A percentile compares a stretch with the other conserved stretches of the same genome.
Evolutionary conservation across 2,113 vertebrate species (phyloP).

Genomic region (Micromys minutus): DNA sequence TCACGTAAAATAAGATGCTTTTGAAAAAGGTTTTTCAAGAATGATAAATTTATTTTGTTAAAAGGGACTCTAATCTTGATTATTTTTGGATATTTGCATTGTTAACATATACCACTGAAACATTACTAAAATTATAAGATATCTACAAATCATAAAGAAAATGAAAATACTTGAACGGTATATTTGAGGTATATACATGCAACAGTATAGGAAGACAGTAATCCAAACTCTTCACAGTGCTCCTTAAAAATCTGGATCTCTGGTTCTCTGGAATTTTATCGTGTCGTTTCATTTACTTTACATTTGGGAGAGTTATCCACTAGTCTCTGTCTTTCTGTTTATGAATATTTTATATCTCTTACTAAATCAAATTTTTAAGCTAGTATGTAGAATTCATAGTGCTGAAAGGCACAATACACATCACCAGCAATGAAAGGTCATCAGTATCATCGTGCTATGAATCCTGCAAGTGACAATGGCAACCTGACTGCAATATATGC

Average conservation of each 20-base stretch:
- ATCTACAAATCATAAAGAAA: not conserved
- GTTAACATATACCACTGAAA: not conserved
- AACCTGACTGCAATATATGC: not conserved
- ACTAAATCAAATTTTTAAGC: not conserved
- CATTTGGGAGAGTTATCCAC: not conserved
- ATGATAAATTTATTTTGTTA: not conserved
- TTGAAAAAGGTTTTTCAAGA: not conserved
- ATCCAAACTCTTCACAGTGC: not conserved
- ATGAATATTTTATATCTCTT: not conserved
- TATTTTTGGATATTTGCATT: not conserved
- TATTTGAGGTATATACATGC: not conserved
- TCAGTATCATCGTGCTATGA: not conserved
- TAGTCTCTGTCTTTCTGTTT: not conserved
- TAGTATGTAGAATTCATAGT: not conserved
- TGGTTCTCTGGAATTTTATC: not conserved
- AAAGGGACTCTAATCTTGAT: not conserved
- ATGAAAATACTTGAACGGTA: not conserved
- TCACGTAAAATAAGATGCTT: not conserved
- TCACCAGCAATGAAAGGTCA: not conserved
- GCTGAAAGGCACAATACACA: not conserved
- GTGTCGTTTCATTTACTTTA: slow-evolving; percentile 21
- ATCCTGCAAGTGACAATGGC: not conserved
- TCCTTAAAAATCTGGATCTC: slow-evolving; percentile 10
- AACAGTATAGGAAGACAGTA: not conserved
- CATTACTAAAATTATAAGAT: not conserved